A percentile compares a stretch with the other conserved stretches of the same genome.
These are phyloP conservation scores for Miltochrista miniata DNA, from an alignment of 2,888 invertebrate genomes.

Conservation along the genomic window DNA sequence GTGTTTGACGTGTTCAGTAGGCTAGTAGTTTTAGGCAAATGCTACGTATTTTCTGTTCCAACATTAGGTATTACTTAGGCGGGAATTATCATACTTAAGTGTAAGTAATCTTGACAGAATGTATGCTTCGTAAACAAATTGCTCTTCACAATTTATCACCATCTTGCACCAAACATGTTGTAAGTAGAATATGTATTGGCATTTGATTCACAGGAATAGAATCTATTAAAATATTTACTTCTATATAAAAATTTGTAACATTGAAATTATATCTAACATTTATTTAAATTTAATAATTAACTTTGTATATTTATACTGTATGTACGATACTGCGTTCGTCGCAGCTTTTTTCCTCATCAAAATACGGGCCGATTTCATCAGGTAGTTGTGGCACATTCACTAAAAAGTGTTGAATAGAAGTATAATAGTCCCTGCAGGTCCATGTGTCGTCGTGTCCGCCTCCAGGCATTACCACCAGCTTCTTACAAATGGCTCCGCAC, in stretches of 20 bases:
- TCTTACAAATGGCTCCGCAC: slow-evolving; percentile 90
- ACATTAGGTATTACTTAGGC: too few species aligned
- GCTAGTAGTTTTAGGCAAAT: too few species aligned
- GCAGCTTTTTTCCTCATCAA: slow-evolving; percentile 44
- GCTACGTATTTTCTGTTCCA: too few species aligned
- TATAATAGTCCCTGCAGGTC: slow-evolving; percentile 92
- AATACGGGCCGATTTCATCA: slow-evolving; percentile 54
- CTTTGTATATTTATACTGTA: slow-evolving; percentile 14
- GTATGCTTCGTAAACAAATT: too few species aligned
- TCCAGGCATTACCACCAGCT: slow-evolving; percentile 88
- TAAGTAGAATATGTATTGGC: slow-evolving; percentile 4
- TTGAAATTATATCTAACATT: slow-evolving; percentile 22
- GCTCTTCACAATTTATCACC: slow-evolving; percentile 14
- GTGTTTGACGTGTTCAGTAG: neutral
- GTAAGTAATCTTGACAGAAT: too few species aligned
- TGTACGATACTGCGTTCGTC: slow-evolving; percentile 52
- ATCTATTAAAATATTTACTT: slow-evolving; percentile 32
- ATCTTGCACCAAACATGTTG: slow-evolving; percentile 35
- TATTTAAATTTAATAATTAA: slow-evolving; percentile 6
- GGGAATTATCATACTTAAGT: too few species aligned
- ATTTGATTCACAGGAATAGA: slow-evolving; percentile 25
- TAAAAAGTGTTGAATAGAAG: slow-evolving; percentile 81
- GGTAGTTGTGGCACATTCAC: slow-evolving; percentile 60
- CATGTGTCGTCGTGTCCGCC: slow-evolving; percentile 98
- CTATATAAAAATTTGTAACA: slow-evolving; percentile 34